These are phyloP conservation scores for Pammene fasciana DNA, from an alignment of 2,888 invertebrate species.

Conservation along the genomic window DNA sequence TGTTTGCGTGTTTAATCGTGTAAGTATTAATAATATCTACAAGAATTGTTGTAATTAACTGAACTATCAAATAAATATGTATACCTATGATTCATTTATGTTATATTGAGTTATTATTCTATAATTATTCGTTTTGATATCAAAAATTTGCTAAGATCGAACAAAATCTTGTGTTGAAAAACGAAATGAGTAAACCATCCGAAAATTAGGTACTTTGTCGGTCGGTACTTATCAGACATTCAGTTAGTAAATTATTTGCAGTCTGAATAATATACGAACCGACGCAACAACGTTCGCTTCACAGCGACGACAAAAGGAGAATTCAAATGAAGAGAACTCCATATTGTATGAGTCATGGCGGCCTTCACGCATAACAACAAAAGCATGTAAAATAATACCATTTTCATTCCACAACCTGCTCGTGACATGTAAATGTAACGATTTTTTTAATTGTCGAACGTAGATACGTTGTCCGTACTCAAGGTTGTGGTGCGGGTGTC, in stretches of 20 bases:
- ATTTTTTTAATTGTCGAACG: conserved; percentile 5
- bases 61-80: too few relatives aligned
- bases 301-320: conserved; percentile 29
- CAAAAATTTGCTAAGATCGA: too few relatives aligned
- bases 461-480: neutral
- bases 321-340: conserved; percentile 34
- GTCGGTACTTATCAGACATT: conserved; percentile 9
- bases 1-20: too few relatives aligned
- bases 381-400: conserved; percentile 37
- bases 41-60: too few relatives aligned
- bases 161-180: too few relatives aligned
- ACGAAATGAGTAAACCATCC: too few relatives aligned
- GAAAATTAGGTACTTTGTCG: too few relatives aligned
- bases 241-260: conserved; percentile 23
- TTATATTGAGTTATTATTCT: too few relatives aligned
- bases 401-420: conserved; percentile 13
- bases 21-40: too few relatives aligned
- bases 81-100: too few relatives aligned
- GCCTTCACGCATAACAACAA: conserved; percentile 36
- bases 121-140: too few relatives aligned
- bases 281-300: conserved; percentile 18
- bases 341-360: conserved; percentile 36
- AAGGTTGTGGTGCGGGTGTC: neutral
- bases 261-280: conserved; percentile 25
- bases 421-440: conserved; percentile 3